A percentile compares a stretch with the other conserved stretches of the same genome.
These are phyloP conservation scores for Sepioteuthis lessoniana DNA, from an alignment of 2,888 invertebrate genomes.

Conservation along the genomic window DNA sequence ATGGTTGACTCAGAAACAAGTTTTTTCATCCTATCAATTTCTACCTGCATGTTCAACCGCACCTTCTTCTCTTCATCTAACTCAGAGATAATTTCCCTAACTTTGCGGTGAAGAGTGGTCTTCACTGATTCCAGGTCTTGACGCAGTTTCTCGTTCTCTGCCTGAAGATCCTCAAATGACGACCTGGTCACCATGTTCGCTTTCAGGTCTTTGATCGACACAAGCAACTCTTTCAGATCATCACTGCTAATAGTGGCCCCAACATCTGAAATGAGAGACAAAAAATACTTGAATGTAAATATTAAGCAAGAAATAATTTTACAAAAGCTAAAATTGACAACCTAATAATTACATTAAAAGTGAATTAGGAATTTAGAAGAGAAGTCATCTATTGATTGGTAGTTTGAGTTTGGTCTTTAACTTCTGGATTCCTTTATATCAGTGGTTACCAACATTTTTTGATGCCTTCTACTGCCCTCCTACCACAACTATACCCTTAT, in stretches of 20 bases:
- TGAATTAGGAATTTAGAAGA: no score
- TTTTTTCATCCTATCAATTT: conserved; percentile 74
- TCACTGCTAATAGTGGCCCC: not conserved
- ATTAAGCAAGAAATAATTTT: not conserved
- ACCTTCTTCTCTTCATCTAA: conserved; percentile 76
- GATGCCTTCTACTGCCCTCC: no score
- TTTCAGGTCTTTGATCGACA: conserved; percentile 64
- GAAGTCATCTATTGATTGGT: no score
- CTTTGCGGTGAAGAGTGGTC: conserved; percentile 62
- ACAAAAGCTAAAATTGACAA: no score
- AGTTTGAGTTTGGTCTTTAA: no score
- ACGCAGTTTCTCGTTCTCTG: conserved; percentile 69
- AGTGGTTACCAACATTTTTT: no score
- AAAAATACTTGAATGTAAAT: not conserved
- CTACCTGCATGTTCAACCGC: conserved; percentile 75
- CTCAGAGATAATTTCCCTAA: conserved; percentile 71
- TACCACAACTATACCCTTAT: no score
- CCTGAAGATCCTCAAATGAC: conserved; percentile 85
- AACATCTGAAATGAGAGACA: not conserved
- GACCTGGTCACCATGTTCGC: conserved; percentile 78
- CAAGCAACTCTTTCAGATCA: conserved; percentile 64
- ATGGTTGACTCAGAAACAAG: conserved; percentile 63
- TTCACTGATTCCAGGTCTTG: conserved; percentile 65
- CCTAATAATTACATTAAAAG: no score
- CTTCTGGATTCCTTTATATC: no score